Evolutionary conservation across 2,113 vertebrate genomes (phyloP).

Genomic region (Mobula hypostoma): DNA sequence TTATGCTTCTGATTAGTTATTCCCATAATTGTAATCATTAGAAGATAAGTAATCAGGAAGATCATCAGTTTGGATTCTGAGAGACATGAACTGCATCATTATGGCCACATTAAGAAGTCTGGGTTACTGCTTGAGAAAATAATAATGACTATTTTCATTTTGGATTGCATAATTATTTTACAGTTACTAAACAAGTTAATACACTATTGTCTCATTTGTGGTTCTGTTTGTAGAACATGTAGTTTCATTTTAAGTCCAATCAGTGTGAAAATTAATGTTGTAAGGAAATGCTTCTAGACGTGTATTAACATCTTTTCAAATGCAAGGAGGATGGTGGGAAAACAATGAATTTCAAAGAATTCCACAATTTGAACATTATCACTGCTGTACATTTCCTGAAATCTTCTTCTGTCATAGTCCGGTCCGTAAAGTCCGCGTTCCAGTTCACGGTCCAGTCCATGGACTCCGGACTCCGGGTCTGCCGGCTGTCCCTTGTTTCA

Average conservation of each 20-base stretch:
- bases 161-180: slow-evolving; percentile 19
- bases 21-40: slow-evolving; percentile 35
- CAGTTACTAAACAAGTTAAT: slow-evolving; percentile 18
- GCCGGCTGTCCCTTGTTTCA: too few relatives aligned
- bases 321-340: background rate
- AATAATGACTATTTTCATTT: background rate
- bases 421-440: too few relatives aligned
- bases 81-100: slow-evolving; percentile 25
- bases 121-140: background rate
- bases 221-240: slow-evolving; percentile 10
- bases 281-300: background rate
- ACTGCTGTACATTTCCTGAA: background rate
- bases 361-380: background rate
- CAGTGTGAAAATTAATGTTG: background rate
- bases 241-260: background rate
- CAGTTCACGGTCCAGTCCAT: too few relatives aligned
- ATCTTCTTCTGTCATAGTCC: too few relatives aligned
- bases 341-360: background rate
- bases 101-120: slow-evolving; percentile 13
- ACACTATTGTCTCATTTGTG: background rate
- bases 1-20: slow-evolving; percentile 26
- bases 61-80: slow-evolving; percentile 18
- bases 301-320: background rate
- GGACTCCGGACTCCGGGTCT: too few relatives aligned
- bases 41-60: slow-evolving; percentile 30